phyloP scores from a whole-genome alignment of 2,113 vertebrate species.

The Brachyistius frenatus region DNA sequence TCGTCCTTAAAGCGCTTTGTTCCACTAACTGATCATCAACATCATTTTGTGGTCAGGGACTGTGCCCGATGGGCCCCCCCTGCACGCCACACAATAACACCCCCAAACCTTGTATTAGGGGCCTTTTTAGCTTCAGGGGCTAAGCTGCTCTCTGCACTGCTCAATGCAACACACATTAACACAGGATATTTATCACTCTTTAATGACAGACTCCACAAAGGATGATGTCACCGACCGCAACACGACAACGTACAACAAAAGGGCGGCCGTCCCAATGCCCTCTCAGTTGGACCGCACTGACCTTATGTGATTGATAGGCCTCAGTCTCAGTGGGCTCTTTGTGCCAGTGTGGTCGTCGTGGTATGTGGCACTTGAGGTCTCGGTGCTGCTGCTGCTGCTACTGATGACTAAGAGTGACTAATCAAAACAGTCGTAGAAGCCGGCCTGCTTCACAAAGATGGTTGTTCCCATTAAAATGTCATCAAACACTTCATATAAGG shows the following conservation, averaged over 20 bases:
- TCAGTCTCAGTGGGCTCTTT: slow-evolving; percentile 73
- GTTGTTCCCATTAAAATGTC: slow-evolving; percentile 65
- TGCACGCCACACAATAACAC: slow-evolving; percentile 65
- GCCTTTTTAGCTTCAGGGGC: slow-evolving; percentile 33
- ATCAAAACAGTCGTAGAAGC: slow-evolving; percentile 74
- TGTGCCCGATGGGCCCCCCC: slow-evolving; percentile 50
- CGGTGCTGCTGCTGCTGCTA: slow-evolving; percentile 32
- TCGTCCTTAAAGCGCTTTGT: slow-evolving; percentile 42
- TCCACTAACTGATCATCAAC: slow-evolving; percentile 58
- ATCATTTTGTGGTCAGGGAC: slow-evolving; percentile 69
- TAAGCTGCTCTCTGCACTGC: slow-evolving; percentile 26
- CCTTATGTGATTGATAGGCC: slow-evolving; percentile 76
- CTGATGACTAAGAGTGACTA: slow-evolving; percentile 76
- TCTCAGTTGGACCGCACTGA: slow-evolving; percentile 52
- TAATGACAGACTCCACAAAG: slow-evolving; percentile 76
- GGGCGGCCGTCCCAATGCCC: slow-evolving; percentile 51
- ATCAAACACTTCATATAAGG: slow-evolving; percentile 54
- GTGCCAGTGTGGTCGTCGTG: slow-evolving; percentile 57
- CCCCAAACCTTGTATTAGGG: slow-evolving; percentile 58
- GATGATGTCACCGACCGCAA: slow-evolving; percentile 71
- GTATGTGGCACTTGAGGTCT: slow-evolving; percentile 60
- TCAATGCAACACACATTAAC: slow-evolving; percentile 1
- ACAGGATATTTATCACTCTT: slow-evolving; percentile 63
- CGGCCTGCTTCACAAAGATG: slow-evolving; percentile 47
- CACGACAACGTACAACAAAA: slow-evolving; percentile 70